Percentiles rank a stretch among this genome's conserved stretches.
Evolutionary conservation across 2,113 vertebrate species (phyloP).

Genomic region (human): DNA sequence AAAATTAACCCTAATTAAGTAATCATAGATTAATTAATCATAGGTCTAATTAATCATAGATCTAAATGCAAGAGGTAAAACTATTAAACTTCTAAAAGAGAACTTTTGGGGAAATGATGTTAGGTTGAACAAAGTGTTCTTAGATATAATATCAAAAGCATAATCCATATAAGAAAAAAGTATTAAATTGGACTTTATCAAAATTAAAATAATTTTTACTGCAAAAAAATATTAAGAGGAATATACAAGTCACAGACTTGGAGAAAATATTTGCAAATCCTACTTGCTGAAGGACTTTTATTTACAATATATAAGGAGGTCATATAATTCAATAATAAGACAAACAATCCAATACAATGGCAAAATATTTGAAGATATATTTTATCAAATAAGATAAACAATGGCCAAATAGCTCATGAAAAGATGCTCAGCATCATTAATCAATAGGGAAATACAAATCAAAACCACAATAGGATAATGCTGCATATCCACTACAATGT

Average conservation of each 20-base stretch:
- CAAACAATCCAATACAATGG: not conserved
- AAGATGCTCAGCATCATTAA: not conserved
- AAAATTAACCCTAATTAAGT: not conserved
- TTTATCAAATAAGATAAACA: not conserved
- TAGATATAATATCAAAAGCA: not conserved
- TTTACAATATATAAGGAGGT: not conserved
- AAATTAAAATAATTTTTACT: constrained; percentile 2
- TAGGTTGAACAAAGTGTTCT: not conserved
- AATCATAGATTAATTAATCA: not conserved
- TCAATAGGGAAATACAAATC: not conserved
- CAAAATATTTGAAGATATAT: not conserved
- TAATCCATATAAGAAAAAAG: not conserved
- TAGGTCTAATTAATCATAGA: not conserved
- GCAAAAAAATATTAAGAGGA: not conserved
- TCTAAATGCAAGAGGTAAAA: not conserved
- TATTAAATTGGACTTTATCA: not conserved
- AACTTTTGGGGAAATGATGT: not conserved
- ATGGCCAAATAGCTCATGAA: not conserved
- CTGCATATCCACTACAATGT: accelerated
- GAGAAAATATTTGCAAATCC: not conserved
- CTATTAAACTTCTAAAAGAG: not conserved
- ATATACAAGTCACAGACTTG: not conserved
- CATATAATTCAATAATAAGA: not conserved
- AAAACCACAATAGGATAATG: not conserved
- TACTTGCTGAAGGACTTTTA: not conserved